phyloP scores from a whole-genome alignment of 1,140 invertebrate genomes.

The Chironomus tepperi region DNA sequence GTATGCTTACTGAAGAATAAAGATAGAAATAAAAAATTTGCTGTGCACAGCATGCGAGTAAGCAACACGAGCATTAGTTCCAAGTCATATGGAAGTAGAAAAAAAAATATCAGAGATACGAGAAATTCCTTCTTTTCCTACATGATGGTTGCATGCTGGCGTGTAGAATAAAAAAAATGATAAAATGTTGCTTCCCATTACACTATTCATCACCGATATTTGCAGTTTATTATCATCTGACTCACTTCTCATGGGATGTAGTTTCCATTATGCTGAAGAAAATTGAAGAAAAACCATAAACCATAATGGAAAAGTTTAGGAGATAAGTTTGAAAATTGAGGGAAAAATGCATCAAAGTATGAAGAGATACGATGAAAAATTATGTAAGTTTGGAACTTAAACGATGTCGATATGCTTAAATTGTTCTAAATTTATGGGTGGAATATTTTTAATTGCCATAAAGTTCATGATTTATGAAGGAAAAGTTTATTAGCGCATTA shows the following conservation, averaged over 20 bases:
- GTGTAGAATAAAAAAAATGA: conserved; percentile 10
- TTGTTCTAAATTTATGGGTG: too few relatives aligned
- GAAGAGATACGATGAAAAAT: too few relatives aligned
- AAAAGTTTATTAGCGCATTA: too few relatives aligned
- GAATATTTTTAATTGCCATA: too few relatives aligned
- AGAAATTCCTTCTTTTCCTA: not conserved
- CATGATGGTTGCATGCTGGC: not conserved
- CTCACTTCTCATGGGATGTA: not conserved
- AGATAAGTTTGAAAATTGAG: too few relatives aligned
- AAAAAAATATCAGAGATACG: not conserved
- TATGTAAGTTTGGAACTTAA: too few relatives aligned
- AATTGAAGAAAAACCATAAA: too few relatives aligned
- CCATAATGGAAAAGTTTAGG: too few relatives aligned
- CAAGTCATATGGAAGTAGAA: not conserved
- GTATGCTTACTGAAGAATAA: not conserved
- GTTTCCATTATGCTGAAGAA: too few relatives aligned
- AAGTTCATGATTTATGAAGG: too few relatives aligned
- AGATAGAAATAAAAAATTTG: not conserved
- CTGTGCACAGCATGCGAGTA: conserved; percentile 5
- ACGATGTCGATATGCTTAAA: too few relatives aligned
- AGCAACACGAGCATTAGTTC: not conserved
- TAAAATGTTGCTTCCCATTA: conserved; percentile 13
- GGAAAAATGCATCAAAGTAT: too few relatives aligned
- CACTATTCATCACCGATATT: not conserved
- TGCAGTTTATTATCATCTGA: conserved; percentile 14